phyloP scores from a whole-genome alignment of 2,113 vertebrate species.

The Forbesichthys papilliferus region DNA sequence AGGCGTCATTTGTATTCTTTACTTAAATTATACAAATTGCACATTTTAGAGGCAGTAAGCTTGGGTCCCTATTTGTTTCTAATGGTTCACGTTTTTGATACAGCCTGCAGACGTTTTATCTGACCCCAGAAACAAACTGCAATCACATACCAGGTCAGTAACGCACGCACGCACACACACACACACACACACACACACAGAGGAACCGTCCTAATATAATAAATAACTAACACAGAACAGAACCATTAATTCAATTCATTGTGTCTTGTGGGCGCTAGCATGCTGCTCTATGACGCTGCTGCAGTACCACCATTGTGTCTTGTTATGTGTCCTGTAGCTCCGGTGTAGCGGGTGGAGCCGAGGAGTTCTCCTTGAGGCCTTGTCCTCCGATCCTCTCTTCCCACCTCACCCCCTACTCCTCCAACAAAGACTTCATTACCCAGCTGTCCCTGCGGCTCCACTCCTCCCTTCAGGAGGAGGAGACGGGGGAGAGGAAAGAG shows the following conservation, averaged over 20 bases:
- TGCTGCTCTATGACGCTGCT: too few species aligned
- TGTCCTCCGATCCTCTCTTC: constrained; percentile 66
- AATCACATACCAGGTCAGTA: constrained; percentile 1
- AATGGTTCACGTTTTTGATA: constrained; percentile 10
- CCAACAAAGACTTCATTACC: constrained; percentile 83
- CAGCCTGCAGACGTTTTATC: constrained; percentile 27
- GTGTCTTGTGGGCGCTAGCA: too few species aligned
- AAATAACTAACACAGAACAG: too few species aligned
- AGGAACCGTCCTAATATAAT: too few species aligned
- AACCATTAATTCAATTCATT: too few species aligned
- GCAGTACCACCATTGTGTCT: background rate
- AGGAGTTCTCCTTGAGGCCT: background rate
- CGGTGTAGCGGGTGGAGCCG: background rate
- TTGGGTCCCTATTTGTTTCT: too few species aligned
- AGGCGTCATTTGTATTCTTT: too few species aligned
- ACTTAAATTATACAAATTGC: too few species aligned
- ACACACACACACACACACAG: too few species aligned
- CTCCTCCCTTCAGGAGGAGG: constrained; percentile 62
- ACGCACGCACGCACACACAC: constrained; percentile 3
- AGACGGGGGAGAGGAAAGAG: background rate
- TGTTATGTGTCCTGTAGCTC: background rate
- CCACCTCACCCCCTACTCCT: constrained; percentile 80
- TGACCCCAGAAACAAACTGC: constrained; percentile 11
- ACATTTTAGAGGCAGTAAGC: too few species aligned
- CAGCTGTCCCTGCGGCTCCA: constrained; percentile 81